phyloP scores from a whole-genome alignment of 2,797 vertebrate species.

The Karalla daura region DNA sequence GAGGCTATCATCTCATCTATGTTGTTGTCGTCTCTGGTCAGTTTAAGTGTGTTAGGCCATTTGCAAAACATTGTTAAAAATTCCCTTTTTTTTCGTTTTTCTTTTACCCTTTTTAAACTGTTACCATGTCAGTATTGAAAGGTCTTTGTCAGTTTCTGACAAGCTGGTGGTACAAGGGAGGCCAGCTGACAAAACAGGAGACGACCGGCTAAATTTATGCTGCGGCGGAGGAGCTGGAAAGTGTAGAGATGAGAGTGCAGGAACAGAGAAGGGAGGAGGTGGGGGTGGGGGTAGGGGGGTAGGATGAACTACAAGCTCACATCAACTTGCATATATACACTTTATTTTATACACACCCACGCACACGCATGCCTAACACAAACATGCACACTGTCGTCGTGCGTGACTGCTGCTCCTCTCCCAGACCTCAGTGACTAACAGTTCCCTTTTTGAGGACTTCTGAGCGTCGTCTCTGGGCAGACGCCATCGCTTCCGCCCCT shows the following conservation, averaged over 20 bases:
- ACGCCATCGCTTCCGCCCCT: constrained; percentile 62
- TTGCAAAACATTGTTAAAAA: constrained; percentile 36
- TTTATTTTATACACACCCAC: constrained; percentile 22
- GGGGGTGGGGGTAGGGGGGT: too few relatives aligned
- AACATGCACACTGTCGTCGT: constrained; percentile 35
- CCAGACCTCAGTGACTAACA: constrained; percentile 52
- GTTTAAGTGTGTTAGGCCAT: constrained; percentile 35
- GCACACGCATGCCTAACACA: constrained; percentile 5
- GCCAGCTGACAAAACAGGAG: constrained; percentile 7
- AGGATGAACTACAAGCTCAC: constrained; percentile 30
- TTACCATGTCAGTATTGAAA: constrained; percentile 13
- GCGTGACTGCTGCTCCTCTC: constrained; percentile 45
- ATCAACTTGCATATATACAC: constrained; percentile 7
- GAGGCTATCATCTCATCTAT: constrained; percentile 62
- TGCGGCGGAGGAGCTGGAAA: not conserved
- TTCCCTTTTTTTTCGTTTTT: constrained; percentile 6
- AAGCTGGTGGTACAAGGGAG: constrained; percentile 25
- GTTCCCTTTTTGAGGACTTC: constrained; percentile 61
- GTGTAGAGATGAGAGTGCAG: constrained; percentile 2
- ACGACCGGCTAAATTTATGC: constrained; percentile 8
- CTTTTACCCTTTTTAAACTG: constrained; percentile 33
- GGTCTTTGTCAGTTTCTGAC: constrained; percentile 16
- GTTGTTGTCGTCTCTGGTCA: constrained; percentile 46
- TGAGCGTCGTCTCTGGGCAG: constrained; percentile 66
- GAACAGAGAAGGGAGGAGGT: too few relatives aligned